Evolutionary conservation across 2,888 invertebrate species (phyloP).

Genomic region (Nowickia ferox): DNA sequence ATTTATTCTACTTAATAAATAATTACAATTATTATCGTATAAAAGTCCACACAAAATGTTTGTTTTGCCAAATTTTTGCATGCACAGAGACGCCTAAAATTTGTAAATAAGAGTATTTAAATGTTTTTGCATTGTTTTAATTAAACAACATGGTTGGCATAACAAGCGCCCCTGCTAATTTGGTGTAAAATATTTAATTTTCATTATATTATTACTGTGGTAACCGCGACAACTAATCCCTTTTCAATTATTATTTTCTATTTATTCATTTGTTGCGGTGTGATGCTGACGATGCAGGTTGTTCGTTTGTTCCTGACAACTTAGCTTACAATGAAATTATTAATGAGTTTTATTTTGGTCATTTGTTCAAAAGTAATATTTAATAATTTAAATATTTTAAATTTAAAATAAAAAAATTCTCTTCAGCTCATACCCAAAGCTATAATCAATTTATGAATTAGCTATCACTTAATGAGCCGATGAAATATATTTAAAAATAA

Average conservation of each 20-base stretch:
- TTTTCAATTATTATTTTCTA: constrained; percentile 64
- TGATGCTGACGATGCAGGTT: constrained; percentile 14
- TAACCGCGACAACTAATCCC: constrained; percentile 43
- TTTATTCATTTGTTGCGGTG: constrained; percentile 38
- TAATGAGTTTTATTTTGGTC: constrained; percentile 27
- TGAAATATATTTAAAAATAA: too few species aligned
- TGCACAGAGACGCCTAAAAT: constrained; percentile 20
- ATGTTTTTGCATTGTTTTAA: constrained; percentile 20
- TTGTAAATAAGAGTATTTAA: constrained; percentile 26
- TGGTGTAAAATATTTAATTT: constrained; percentile 46
- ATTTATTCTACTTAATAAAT: constrained; percentile 55
- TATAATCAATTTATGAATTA: neutral
- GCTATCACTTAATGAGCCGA: too few species aligned
- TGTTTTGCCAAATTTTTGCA: constrained; percentile 37
- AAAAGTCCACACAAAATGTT: constrained; percentile 51
- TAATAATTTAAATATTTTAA: constrained; percentile 40
- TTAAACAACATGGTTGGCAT: neutral
- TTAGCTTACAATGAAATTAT: constrained; percentile 13
- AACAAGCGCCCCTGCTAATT: constrained; percentile 29
- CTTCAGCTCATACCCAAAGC: neutral
- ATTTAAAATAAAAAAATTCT: neutral
- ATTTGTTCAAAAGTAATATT: constrained; percentile 50
- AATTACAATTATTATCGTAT: constrained; percentile 57
- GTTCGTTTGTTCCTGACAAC: constrained; percentile 11
- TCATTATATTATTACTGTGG: constrained; percentile 59